phyloP scores from a whole-genome alignment of 2,888 invertebrate genomes.

The Deilephila elpenor region DNA sequence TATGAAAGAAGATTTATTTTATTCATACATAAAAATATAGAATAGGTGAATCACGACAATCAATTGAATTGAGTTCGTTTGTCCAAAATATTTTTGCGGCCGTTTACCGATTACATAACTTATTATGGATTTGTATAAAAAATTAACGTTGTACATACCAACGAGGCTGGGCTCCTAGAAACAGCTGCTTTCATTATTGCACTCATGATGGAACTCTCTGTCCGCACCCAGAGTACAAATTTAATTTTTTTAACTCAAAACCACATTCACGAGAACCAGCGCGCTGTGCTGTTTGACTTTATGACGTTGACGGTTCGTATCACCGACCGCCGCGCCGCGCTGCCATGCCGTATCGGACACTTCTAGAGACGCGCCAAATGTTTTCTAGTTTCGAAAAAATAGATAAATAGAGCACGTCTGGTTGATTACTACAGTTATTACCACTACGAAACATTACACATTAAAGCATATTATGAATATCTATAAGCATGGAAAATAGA shows the following conservation, averaged over 20 bases:
- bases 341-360: not conserved
- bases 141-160: slow-evolving; percentile 61
- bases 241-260: slow-evolving; percentile 45
- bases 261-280: slow-evolving; percentile 52
- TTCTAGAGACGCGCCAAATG: slow-evolving; percentile 3
- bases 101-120: slow-evolving; percentile 74
- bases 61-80: slow-evolving; percentile 10
- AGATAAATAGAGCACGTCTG: not conserved
- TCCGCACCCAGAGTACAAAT: slow-evolving; percentile 80
- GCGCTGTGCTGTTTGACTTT: slow-evolving; percentile 16
- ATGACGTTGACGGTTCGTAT: slow-evolving; percentile 19
- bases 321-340: not conserved
- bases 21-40: not conserved
- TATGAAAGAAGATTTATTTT: not conserved
- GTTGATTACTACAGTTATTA: not conserved
- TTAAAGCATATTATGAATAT: not conserved
- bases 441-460: not conserved
- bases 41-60: not conserved
- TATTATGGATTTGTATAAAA: slow-evolving; percentile 38
- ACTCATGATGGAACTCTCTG: slow-evolving; percentile 85
- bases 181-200: slow-evolving; percentile 77
- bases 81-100: slow-evolving; percentile 51
- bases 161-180: slow-evolving; percentile 72
- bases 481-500: not conserved
- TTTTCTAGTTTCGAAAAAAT: not conserved